Evolutionary conservation across 2,797 vertebrate genomes (phyloP), one percentile per base, ranked within the genome.

Genomic region (Enteromius treurensis): DNA sequence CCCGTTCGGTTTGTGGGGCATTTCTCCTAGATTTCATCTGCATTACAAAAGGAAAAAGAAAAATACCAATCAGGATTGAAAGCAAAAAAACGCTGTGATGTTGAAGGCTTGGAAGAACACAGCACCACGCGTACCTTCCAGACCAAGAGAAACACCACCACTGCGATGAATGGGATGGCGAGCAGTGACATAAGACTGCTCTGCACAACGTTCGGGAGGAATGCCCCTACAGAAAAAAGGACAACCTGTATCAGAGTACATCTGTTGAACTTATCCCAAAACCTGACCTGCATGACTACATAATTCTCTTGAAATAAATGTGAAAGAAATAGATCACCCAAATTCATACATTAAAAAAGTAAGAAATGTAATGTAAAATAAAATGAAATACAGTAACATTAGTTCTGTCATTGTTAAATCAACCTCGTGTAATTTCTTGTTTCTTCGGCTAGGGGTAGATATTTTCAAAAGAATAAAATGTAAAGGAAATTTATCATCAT

Each of bases 151-250:
- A 95, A 90, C 58, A 92, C 78, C 10, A 93, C 83, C 11, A 94
- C 83, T 64, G 90, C 93, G 78, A 94, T 83, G 81, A 94, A 88
- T 10, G 94, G 94, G 82, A 95, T 92, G 85, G 93, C 89, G 9
- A 95, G 91, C 85, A 95, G 89, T 4, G 90, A 95, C 67, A 95
- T 80, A 67, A 95, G 94, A 89, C 93, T 94, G 87, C 87, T 91
- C 89, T 95, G 90, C 86, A 95, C 67, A 77, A 91, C 84, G 64
- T 91, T 87, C 3, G 92, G 79, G 68, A 92, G 81, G 79, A 87
- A 13, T 53, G 0, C n/a, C 83, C 32, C 90, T 93, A 74, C 2
- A 53, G 37, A 76, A 13, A 45, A 45, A 45, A 2, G 3, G 42
- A 70, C 32, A 73, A 45, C 49, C 69, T 40, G 65, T 3, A 64